Evolutionary conservation across 2,888 invertebrate species (phyloP), one percentile per base, ranked within the genome.

Genomic region (Amphipoea lucens): DNA sequence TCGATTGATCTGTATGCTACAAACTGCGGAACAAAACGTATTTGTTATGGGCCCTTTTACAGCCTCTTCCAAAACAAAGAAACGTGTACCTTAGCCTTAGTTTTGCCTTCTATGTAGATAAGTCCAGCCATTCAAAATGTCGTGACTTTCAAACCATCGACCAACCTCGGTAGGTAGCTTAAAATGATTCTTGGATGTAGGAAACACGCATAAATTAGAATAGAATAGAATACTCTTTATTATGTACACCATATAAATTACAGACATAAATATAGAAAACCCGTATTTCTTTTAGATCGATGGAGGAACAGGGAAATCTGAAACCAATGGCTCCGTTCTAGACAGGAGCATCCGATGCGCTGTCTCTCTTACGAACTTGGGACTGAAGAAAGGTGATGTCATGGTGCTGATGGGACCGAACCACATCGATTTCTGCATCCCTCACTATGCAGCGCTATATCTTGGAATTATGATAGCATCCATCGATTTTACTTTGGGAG

Each of bases 401-500:
- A 93, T 97, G 72, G 89, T 94, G 0, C 81, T 97, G 1, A 97
- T 97, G 92, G 96, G 95, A 9, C 94, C 94, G 0, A 97, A 95
- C 82, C 96, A 96, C 60, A 57, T 97, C 7, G 94, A 97, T 77
- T 89, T 95, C 17, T 91, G 91, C 7, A 92, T 97, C 48, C 97
- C 97, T 0, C 93, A 96, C 71, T 94, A 97, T 67, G 97, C 97
- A 2, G 94, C 95, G 0, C 83, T 96, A 4, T 97, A 94, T 85
- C 91, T 96, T 11, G 97, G 97, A 4, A 92, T 95, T 4, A 88
- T 91, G n/a, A 81, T 93, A n/a, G 91, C 94, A 1, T 91, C 91
- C 7, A 79, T 93, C 0, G 96, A 96, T 76, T 88, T 83, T 3
- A 92, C 90, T 62, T 88, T 95, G 54, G 88, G 90, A 48, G 82